Conservation (phyloP, 2,113 vertebrate genomes). For the Ptyas mucosa region DNA sequence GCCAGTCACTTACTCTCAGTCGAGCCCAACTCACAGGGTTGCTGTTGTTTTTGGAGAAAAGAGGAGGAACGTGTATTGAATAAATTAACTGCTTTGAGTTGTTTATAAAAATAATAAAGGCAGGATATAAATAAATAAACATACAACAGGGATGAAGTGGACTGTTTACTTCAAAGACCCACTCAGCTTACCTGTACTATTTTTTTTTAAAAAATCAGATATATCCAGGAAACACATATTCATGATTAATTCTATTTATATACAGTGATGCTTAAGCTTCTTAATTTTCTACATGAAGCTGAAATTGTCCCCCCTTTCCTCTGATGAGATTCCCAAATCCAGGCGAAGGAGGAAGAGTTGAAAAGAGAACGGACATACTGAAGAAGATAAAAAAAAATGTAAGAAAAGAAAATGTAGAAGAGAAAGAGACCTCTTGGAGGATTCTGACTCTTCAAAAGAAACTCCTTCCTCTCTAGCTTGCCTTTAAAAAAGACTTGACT, state of each 20-base stretch:
- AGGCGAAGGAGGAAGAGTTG: neutral
- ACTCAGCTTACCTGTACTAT: neutral
- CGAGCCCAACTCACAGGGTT: neutral
- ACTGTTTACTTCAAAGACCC: neutral
- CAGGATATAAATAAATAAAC: neutral
- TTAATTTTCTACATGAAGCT: neutral
- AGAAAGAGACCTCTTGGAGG: neutral
- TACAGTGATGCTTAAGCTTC: neutral
- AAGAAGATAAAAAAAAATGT: neutral
- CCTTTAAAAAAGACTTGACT: neutral
- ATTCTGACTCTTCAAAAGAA: neutral
- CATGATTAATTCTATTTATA: neutral
- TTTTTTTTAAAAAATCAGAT: neutral
- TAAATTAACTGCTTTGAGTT: neutral
- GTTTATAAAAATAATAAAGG: neutral
- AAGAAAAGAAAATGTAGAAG: neutral
- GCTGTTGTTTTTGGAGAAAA: neutral
- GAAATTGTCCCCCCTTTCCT: neutral
- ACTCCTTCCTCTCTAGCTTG: neutral
- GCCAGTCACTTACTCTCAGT: neutral
- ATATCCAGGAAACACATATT: neutral
- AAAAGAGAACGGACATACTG: neutral
- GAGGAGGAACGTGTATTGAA: neutral
- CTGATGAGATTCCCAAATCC: neutral
- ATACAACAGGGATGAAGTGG: neutral